Evolutionary conservation across 2,888 invertebrate species (phyloP).

Genomic region (Rhaphigaster nebulosa): DNA sequence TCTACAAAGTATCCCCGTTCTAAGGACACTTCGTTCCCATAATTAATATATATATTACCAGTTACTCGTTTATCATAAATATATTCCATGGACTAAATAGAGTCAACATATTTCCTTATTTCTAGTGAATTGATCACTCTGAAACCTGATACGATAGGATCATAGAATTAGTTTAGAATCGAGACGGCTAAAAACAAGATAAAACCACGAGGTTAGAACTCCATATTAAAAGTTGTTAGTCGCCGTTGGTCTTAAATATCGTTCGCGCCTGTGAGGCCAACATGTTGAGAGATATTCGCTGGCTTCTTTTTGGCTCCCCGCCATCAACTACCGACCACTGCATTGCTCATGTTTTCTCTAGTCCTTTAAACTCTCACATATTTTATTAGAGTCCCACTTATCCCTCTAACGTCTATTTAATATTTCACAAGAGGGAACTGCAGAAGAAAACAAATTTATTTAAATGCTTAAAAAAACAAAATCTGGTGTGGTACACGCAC

Average conservation of each 20-base stretch:
- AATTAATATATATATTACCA: too few relatives aligned
- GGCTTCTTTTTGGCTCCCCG: not conserved
- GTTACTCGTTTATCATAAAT: too few relatives aligned
- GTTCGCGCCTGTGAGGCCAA: slow-evolving; percentile 1
- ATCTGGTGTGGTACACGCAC: too few relatives aligned
- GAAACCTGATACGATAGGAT: not conserved
- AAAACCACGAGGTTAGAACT: not conserved
- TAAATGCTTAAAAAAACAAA: not conserved
- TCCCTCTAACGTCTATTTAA: slow-evolving; percentile 18
- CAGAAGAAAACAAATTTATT: slow-evolving; percentile 18
- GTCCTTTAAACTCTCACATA: slow-evolving; percentile 8
- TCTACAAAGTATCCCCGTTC: too few relatives aligned
- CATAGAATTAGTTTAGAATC: not conserved
- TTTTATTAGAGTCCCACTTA: not conserved
- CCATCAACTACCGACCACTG: not conserved
- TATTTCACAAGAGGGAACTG: not conserved
- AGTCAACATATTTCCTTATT: too few relatives aligned
- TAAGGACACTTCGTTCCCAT: too few relatives aligned
- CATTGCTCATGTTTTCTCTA: not conserved
- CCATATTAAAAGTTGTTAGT: not conserved
- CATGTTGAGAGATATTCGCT: not conserved
- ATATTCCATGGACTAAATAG: too few relatives aligned
- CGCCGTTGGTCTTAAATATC: not conserved
- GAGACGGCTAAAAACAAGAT: not conserved
- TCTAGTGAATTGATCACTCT: not conserved